Evolutionary conservation across 1,140 invertebrate species (phyloP), one percentile per base, ranked within the genome.

Genomic region (Mamestra configurata): DNA sequence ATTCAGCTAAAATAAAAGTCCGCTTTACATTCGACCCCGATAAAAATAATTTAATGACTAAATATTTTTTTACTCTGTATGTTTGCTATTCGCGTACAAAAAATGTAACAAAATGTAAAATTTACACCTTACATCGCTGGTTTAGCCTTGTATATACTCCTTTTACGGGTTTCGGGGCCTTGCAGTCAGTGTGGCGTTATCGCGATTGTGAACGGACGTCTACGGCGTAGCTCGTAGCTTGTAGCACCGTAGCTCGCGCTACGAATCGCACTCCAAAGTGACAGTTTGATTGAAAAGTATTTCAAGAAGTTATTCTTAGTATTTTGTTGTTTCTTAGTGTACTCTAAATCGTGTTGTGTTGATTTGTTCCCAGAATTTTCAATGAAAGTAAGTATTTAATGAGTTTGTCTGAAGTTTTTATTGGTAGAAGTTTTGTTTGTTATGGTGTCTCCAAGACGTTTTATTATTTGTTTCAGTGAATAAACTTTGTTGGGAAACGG

Each of bases 141-240:
- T 77, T 81, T 75, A 70, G 59, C 49, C 18, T 31, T 59, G 68
- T 59, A 78, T 70, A 46, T 68, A 70, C n/a, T n/a, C 15, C 59
- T 53, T 59, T 13, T 40, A 64, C n/a, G 53, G 24, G 15, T 37
- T 22, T 27, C 73, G 55, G 61, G 31, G 73, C 20, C 31, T 64
- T 79, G 66, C 77, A 71, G 84, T 84, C 87, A 89, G 88, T 90
- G 79, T 86, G 82, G 81, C 81, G 80, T 82, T 86, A 79, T 85
- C 82, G 79, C 82, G 72, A 66, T 70, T 59, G 77, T 66, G 82
- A 55, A 51, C 83, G 89, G 88, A 84, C 89, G 89, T 85, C 86
- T 90, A 86, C 88, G 83, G n/a, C 82, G 84, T 83, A 85, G 80
- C 81, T 5, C 80, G 79, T 83, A 80, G 53, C 53, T n/a, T 77